phyloP scores from a whole-genome alignment of 2,888 invertebrate species.

The Lycaena phlaeas region DNA sequence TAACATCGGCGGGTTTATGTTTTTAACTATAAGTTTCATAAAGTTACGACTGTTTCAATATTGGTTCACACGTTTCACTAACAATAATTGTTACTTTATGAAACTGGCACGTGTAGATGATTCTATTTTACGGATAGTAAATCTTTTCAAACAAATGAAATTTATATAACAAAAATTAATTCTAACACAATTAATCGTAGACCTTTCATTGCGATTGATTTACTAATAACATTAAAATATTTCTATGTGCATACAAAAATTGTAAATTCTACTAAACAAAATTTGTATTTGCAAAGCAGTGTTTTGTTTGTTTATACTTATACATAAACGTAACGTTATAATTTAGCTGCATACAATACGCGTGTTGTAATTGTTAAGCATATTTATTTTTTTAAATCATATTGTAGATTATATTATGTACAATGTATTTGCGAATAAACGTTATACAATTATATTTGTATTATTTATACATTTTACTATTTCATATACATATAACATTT shows the following conservation, averaged over 20 bases:
- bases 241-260: not conserved
- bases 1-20: too few relatives aligned
- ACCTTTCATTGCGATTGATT: not conserved
- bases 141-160: not conserved
- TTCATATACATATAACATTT: slow-evolving; percentile 3
- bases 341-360: slow-evolving; percentile 8
- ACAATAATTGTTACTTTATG: not conserved
- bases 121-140: not conserved
- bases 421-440: slow-evolving; percentile 36
- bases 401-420: slow-evolving; percentile 34
- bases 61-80: too few relatives aligned
- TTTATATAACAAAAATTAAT: not conserved
- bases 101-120: too few relatives aligned
- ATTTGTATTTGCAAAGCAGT: not conserved
- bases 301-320: not conserved
- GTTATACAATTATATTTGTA: slow-evolving; percentile 27
- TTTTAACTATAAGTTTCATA: too few relatives aligned
- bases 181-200: not conserved
- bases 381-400: slow-evolving; percentile 58
- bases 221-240: not conserved
- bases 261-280: not conserved
- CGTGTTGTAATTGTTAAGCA: slow-evolving; percentile 35
- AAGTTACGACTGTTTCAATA: too few relatives aligned
- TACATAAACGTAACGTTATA: not conserved
- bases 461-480: slow-evolving; percentile 13